Evolutionary conservation across 2,888 invertebrate genomes (phyloP).

Genomic region (Allophyes oxyacanthae): DNA sequence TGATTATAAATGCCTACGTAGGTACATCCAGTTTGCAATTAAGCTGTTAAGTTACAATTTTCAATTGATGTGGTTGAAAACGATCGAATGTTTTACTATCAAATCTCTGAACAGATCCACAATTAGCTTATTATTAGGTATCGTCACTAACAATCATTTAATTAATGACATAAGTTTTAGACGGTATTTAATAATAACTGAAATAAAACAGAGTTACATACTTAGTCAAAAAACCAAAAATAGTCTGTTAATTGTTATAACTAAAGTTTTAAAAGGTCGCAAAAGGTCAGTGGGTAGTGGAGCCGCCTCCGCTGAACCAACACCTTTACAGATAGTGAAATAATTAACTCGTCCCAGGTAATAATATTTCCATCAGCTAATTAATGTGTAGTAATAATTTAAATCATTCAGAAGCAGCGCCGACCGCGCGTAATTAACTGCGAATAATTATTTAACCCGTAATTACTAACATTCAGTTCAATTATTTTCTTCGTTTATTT

Average conservation of each 20-base stretch:
- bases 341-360: conserved; percentile 49
- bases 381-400: conserved; percentile 51
- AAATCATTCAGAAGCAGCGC: conserved; percentile 37
- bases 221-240: conserved; percentile 35
- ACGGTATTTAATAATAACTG: not conserved
- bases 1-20: no score
- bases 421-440: conserved; percentile 45
- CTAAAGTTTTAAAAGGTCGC: conserved; percentile 36
- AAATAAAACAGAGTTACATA: conserved; percentile 13
- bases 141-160: not conserved
- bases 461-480: conserved; percentile 29
- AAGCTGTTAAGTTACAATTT: no score
- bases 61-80: no score
- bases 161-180: not conserved
- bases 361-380: conserved; percentile 51
- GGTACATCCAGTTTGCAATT: no score
- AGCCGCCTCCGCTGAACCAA: conserved; percentile 28
- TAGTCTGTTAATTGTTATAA: conserved; percentile 35
- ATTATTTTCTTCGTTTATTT: conserved; percentile 20
- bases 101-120: no score
- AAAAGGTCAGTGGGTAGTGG: conserved; percentile 45
- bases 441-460: conserved; percentile 45
- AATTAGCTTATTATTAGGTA: no score
- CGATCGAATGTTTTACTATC: no score
- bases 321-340: conserved; percentile 37